These are phyloP conservation scores for Cepaea hortensis DNA, from an alignment of 2,888 invertebrate species.

Conservation along the genomic window DNA sequence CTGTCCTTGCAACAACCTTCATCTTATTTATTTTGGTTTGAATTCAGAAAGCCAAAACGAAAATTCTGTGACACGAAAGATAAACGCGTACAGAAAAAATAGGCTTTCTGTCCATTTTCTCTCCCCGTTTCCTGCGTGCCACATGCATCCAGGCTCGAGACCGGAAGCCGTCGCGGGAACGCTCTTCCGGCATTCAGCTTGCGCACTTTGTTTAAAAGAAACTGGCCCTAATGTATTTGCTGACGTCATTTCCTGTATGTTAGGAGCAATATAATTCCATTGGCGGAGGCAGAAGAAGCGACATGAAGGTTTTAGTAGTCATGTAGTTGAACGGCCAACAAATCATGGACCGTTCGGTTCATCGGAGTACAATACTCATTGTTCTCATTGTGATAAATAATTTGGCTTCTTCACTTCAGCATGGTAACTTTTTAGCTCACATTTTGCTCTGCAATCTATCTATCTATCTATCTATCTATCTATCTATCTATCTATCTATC, in stretches of 20 bases:
- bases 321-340: background rate
- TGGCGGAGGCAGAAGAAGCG: background rate
- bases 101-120: slow-evolving; percentile 28
- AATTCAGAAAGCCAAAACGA: background rate
- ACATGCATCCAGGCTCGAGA: slow-evolving; percentile 6
- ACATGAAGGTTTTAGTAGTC: background rate
- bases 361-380: too few species aligned
- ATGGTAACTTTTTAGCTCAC: too few species aligned
- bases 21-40: background rate
- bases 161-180: slow-evolving; percentile 34
- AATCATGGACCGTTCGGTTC: background rate
- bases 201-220: slow-evolving; percentile 39
- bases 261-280: background rate
- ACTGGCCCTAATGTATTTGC: slow-evolving; percentile 40
- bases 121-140: slow-evolving; percentile 18
- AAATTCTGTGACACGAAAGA: slow-evolving; percentile 12
- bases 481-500: too few species aligned
- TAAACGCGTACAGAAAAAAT: slow-evolving; percentile 32
- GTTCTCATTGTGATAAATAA: too few species aligned
- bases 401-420: too few species aligned
- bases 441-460: too few species aligned
- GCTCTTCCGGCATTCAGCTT: slow-evolving; percentile 35
- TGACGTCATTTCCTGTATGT: slow-evolving; percentile 40
- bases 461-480: too few species aligned
- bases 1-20: too few species aligned